phyloP scores from a whole-genome alignment of 2,797 vertebrate genomes.

The Apodemus agrarius region DNA sequence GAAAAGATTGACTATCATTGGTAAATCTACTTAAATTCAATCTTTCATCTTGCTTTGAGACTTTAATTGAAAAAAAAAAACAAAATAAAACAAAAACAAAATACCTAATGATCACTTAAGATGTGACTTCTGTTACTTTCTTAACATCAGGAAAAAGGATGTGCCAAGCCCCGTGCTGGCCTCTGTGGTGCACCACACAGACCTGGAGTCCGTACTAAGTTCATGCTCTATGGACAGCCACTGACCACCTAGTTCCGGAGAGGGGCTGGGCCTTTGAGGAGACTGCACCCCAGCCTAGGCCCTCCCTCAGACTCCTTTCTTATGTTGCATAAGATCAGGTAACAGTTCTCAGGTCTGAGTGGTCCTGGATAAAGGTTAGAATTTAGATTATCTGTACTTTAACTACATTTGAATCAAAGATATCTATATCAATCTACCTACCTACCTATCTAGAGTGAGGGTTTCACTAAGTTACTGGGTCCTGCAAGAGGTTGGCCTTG shows the following conservation, averaged over 20 bases:
- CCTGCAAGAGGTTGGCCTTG: background rate
- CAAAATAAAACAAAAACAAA: no score
- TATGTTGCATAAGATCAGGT: background rate
- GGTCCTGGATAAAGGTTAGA: background rate
- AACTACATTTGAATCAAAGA: background rate
- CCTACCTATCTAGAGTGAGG: background rate
- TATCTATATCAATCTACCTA: background rate
- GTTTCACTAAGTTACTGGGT: background rate
- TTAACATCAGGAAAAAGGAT: background rate
- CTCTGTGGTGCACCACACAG: background rate
- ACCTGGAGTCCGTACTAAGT: background rate
- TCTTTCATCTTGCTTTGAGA: background rate
- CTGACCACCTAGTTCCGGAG: background rate
- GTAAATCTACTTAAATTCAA: constrained; percentile 19
- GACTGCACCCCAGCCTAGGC: background rate
- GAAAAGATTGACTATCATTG: constrained; percentile 47
- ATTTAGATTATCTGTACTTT: background rate
- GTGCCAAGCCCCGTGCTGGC: background rate
- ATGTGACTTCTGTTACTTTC: constrained; percentile 27
- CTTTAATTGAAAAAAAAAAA: background rate
- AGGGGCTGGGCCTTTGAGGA: background rate
- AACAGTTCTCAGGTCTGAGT: background rate
- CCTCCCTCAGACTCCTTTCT: background rate
- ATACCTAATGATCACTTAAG: constrained; percentile 32
- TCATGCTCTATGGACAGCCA: background rate